These are phyloP conservation scores for Agrypnia vestita DNA, from an alignment of 1,140 invertebrate species.

Conservation along the genomic window DNA sequence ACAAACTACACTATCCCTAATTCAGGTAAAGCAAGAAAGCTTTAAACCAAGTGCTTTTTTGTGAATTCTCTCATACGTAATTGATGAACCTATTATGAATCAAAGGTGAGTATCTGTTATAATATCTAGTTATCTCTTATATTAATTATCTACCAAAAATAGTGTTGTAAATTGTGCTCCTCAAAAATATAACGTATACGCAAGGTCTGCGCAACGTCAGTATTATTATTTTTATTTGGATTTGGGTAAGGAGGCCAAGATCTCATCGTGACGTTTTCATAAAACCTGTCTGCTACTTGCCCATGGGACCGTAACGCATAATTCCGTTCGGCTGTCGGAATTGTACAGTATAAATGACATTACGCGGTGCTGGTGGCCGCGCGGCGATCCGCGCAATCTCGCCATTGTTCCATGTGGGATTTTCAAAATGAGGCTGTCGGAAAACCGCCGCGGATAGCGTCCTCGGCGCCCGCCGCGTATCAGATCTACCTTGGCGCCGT, in stretches of 20 bases:
- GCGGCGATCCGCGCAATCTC: neutral
- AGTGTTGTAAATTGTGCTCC: no score
- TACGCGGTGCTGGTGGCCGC: slow-evolving; percentile 47
- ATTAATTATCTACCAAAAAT: no score
- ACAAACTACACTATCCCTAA: no score
- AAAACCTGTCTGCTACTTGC: slow-evolving; percentile 61
- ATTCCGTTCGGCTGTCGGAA: slow-evolving; percentile 56
- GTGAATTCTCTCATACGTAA: no score
- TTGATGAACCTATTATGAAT: no score
- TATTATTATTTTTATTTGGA: slow-evolving; percentile 56
- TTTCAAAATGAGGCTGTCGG: slow-evolving; percentile 24
- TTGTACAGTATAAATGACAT: slow-evolving; percentile 56
- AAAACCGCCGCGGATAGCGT: slow-evolving; percentile 7
- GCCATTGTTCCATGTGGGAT: slow-evolving; percentile 41
- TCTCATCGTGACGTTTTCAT: slow-evolving; percentile 61
- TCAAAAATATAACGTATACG: slow-evolving; percentile 9
- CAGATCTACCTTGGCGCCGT: slow-evolving; percentile 35
- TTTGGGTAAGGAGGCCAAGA: slow-evolving; percentile 62
- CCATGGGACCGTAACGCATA: slow-evolving; percentile 60
- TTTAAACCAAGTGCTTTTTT: no score
- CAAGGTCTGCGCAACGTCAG: slow-evolving; percentile 49
- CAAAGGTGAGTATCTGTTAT: no score
- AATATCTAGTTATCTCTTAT: no score
- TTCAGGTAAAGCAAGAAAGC: no score
- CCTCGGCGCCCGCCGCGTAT: slow-evolving; percentile 19